These are phyloP conservation scores for Pegoplata infirma DNA, from an alignment of 2,888 invertebrate species.

Conservation along the genomic window DNA sequence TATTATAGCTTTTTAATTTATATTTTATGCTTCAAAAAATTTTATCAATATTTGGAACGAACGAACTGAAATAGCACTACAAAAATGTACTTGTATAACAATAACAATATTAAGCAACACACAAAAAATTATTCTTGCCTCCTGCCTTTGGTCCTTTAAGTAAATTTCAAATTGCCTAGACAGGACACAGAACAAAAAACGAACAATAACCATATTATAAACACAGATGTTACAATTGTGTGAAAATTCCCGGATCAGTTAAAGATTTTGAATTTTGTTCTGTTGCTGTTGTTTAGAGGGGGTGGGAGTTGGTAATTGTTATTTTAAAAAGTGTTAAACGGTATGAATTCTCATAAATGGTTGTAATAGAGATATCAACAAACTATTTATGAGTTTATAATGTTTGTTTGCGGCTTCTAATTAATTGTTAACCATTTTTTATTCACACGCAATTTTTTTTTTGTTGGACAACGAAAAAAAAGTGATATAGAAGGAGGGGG, in stretches of 20 bases:
- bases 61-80: too few species aligned
- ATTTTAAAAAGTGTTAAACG: constrained; percentile 49
- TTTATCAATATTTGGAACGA: constrained; percentile 33
- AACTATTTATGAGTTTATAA: constrained; percentile 31
- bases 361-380: constrained; percentile 37
- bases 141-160: not conserved
- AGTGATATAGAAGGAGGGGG: constrained; percentile 11
- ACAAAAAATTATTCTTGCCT: not conserved
- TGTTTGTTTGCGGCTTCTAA: constrained; percentile 51
- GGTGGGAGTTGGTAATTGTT: constrained; percentile 24
- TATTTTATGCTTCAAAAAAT: constrained; percentile 52
- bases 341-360: constrained; percentile 1
- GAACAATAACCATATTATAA: constrained; percentile 43
- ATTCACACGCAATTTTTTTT: constrained; percentile 54
- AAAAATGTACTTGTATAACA: constrained; percentile 19
- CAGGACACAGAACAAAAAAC: constrained; percentile 33
- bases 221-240: constrained; percentile 74
- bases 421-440: constrained; percentile 57
- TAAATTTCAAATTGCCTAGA: constrained; percentile 28
- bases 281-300: not conserved
- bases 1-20: constrained; percentile 57
- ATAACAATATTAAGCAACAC: constrained; percentile 23
- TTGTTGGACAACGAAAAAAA: not conserved
- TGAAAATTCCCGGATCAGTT: constrained; percentile 74
- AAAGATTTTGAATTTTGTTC: constrained; percentile 52